Evolutionary conservation across 1,140 invertebrate species (phyloP).

Genomic region (Ceratina calcarata): DNA sequence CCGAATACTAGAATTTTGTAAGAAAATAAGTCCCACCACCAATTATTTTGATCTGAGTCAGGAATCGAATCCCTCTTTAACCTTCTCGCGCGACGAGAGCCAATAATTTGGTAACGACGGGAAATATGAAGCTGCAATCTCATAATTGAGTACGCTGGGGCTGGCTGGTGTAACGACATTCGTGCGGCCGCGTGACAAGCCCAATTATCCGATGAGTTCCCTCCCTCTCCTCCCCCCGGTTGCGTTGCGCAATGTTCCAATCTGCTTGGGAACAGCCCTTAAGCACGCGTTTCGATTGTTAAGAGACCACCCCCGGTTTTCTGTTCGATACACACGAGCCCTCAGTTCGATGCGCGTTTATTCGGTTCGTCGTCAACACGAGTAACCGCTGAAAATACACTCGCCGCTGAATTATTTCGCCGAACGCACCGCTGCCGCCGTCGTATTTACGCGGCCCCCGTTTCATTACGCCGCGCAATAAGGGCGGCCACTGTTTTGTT

Average conservation of each 20-base stretch:
- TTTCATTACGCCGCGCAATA: slow-evolving; percentile 8
- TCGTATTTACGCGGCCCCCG: not conserved
- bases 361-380: slow-evolving; percentile 15
- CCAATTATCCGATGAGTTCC: slow-evolving; percentile 56
- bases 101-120: no score
- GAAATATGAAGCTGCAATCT: slow-evolving; percentile 36
- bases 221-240: slow-evolving; percentile 3
- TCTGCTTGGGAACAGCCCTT: slow-evolving; percentile 50
- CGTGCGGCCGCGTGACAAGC: slow-evolving; percentile 50
- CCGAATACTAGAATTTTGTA: no score
- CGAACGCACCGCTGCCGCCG: not conserved
- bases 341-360: not conserved
- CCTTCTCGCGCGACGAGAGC: no score
- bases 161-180: slow-evolving; percentile 50
- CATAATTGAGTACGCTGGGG: slow-evolving; percentile 30
- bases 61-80: not conserved
- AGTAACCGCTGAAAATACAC: not conserved
- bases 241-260: slow-evolving; percentile 59
- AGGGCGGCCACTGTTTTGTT: not conserved
- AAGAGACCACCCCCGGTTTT: slow-evolving; percentile 8
- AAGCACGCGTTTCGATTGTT: slow-evolving; percentile 45
- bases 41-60: no score
- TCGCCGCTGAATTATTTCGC: slow-evolving; percentile 15
- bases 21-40: no score
- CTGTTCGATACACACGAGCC: slow-evolving; percentile 12